A percentile compares a stretch with the other conserved stretches of the same genome.
These are phyloP conservation scores for Agriopis marginaria DNA, from an alignment of 2,888 invertebrate species.

Conservation along the genomic window DNA sequence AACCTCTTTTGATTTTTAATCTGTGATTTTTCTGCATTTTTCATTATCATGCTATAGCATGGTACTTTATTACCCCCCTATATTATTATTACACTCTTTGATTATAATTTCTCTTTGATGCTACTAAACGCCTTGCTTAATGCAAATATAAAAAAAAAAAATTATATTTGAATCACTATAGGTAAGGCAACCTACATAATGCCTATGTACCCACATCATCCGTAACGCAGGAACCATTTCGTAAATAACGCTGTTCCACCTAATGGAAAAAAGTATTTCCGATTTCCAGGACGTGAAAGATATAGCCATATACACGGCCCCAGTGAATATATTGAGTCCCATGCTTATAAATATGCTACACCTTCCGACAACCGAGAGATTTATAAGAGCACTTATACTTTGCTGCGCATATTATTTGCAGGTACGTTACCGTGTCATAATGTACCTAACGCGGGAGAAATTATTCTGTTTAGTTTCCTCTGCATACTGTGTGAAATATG, in stretches of 20 bases:
- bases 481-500: not conserved
- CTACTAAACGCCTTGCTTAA: too few species aligned
- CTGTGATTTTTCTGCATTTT: too few species aligned
- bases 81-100: too few species aligned
- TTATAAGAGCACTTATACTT: slow-evolving; percentile 87
- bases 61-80: too few species aligned
- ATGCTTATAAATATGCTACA: slow-evolving; percentile 88
- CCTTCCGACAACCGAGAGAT: slow-evolving; percentile 86
- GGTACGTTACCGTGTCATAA: slow-evolving; percentile 62
- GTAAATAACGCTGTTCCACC: slow-evolving; percentile 26
- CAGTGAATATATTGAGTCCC: slow-evolving; percentile 81
- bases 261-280: slow-evolving; percentile 41
- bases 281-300: slow-evolving; percentile 75
- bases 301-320: slow-evolving; percentile 85
- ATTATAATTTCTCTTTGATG: too few species aligned
- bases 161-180: too few species aligned
- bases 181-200: not conserved
- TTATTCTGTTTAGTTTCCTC: slow-evolving; percentile 14
- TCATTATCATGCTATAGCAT: too few species aligned
- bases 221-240: slow-evolving; percentile 21
- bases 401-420: slow-evolving; percentile 88
- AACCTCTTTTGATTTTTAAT: too few species aligned
- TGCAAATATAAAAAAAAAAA: too few species aligned
- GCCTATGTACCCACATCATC: slow-evolving; percentile 1
- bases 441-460: slow-evolving; percentile 6